Base-by-base conservation (phyloP, 2,797 vertebrate species). In the Caiman crocodilus region DNA sequence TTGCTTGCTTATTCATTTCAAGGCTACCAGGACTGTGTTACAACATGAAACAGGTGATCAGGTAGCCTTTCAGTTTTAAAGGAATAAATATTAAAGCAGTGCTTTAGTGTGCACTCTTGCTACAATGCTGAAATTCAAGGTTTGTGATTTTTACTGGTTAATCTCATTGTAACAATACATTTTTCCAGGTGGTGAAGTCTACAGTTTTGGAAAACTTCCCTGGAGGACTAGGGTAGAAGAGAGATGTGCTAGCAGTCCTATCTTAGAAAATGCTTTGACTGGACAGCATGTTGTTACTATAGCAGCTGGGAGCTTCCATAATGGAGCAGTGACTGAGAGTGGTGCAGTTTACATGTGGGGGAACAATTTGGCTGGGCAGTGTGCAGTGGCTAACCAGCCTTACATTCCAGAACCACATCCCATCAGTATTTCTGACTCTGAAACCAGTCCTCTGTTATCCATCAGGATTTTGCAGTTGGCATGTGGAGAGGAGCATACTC, bases 281-380 rank as follows among this genome's bases (percentile, higher is more conserved):
- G 99, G 99, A 5, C 98, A 99, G 87, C 97, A 93, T 4, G 98
- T 99, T 69, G 97, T 99, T 55, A 97, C 97, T 0, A 98, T 99
- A 55, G 98, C 99, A 3, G 98, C 99, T 0, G 99, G 99, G 50
- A 98, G 98, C 94, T 98, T 98, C 97, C 99, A 99, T 94, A 98
- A 96, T 6, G 99, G 99, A 17, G 99, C 98, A 0, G 98, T 99
- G 93, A 99, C 99, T 0, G 99, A 99, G 82, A 98, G 98, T 3
- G 99, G 99, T 0, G 96, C 97, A 0, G 98, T 99, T 21, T 99
- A 99, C 97, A 99, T 99, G 99, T 99, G 99, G 99, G 99, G 99
- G 25, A 98, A 98, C 94, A 99, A 99, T 80, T 92, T 97, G 7
- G 97, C 98, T 0, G 99, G 99, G 25, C 99, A 99, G 90, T 99